Evolutionary conservation across 2,797 vertebrate species (phyloP).

Genomic region (Paedocypris micromegethes): DNA sequence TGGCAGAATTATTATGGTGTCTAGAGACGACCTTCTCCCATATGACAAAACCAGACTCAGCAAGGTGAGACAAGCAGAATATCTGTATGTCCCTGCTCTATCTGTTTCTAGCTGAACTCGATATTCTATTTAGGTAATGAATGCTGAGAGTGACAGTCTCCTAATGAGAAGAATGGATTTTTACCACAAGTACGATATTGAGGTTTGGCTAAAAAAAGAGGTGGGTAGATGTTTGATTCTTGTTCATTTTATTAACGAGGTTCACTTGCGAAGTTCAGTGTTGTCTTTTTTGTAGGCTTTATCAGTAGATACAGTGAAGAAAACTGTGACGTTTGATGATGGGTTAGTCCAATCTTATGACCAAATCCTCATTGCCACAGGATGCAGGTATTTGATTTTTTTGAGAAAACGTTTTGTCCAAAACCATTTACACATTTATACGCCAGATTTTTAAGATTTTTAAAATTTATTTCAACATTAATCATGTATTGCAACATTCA

Average conservation of each 20-base stretch:
- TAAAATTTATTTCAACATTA: too few relatives aligned
- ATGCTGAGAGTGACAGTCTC: conserved; percentile 62
- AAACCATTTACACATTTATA: too few relatives aligned
- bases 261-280: neutral
- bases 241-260: neutral
- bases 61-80: conserved; percentile 65
- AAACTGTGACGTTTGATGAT: conserved; percentile 67
- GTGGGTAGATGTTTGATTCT: conserved; percentile 51
- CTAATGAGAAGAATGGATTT: conserved; percentile 74
- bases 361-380: conserved; percentile 77
- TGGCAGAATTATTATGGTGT: conserved; percentile 77
- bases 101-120: neutral
- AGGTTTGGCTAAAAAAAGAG: conserved; percentile 76
- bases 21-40: conserved; percentile 70
- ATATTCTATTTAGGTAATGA: conserved; percentile 61
- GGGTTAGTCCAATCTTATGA: conserved; percentile 70
- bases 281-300: conserved; percentile 59
- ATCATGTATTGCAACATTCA: too few relatives aligned
- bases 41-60: conserved; percentile 81
- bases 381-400: conserved; percentile 67
- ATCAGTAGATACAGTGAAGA: conserved; percentile 68
- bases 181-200: conserved; percentile 63
- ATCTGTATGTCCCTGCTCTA: too few relatives aligned
- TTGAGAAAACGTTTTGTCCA: too few relatives aligned
- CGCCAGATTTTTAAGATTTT: too few relatives aligned